A percentile compares a stretch with the other conserved stretches of the same genome.
These are phyloP conservation scores for Limnothrissa miodon DNA, from an alignment of 2,113 vertebrate genomes.

Conservation along the genomic window DNA sequence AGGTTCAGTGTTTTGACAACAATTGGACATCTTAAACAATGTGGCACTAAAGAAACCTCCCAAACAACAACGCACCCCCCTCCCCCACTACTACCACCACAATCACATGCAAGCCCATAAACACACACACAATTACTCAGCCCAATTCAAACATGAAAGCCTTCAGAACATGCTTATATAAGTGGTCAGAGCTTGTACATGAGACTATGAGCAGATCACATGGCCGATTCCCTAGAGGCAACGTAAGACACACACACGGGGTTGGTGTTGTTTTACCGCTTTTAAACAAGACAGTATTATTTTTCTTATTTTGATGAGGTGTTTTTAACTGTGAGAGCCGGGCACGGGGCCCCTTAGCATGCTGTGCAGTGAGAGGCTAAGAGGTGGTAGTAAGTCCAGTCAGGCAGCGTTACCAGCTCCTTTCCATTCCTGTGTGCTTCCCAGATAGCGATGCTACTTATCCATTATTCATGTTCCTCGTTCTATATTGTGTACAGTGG, in stretches of 20 bases:
- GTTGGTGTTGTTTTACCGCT: not conserved
- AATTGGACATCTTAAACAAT: not conserved
- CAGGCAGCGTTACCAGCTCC: not conserved
- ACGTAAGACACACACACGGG: not conserved
- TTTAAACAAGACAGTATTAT: not conserved
- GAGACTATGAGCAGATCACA: not conserved
- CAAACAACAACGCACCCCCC: too few relatives aligned
- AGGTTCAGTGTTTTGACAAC: not conserved
- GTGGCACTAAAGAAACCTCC: not conserved
- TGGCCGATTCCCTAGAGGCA: not conserved
- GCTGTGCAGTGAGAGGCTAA: not conserved
- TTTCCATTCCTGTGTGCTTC: not conserved
- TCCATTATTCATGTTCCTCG: slow-evolving; percentile 7
- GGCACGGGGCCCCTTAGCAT: not conserved
- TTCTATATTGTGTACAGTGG: slow-evolving; percentile 16
- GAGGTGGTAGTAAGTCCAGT: not conserved
- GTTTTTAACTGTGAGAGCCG: not conserved
- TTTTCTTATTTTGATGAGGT: not conserved
- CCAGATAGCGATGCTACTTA: not conserved
- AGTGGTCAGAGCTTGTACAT: not conserved
- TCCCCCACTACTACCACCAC: not conserved
- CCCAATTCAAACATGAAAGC: not conserved
- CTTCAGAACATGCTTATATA: not conserved
- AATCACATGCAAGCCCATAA: not conserved
- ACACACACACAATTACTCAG: not conserved